Percentiles rank a stretch among this genome's conserved stretches.
These are phyloP conservation scores for Micropoecilia bifurca DNA, from an alignment of 2,797 vertebrate genomes.

Conservation along the genomic window DNA sequence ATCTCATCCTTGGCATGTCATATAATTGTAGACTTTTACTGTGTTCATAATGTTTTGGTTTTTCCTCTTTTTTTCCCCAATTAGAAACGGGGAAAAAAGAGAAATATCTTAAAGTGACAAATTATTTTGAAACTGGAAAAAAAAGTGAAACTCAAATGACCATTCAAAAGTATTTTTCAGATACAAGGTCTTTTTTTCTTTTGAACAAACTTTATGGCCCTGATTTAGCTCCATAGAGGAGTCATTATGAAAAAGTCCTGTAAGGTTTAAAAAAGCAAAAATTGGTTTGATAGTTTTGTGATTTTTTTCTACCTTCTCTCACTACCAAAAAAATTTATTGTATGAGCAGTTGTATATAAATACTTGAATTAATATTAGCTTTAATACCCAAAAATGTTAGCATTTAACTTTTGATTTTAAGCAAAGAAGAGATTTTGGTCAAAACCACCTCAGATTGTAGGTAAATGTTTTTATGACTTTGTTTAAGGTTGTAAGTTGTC, in stretches of 20 bases:
- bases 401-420: background rate
- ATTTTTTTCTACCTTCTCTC: background rate
- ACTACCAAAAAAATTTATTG: background rate
- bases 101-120: no score
- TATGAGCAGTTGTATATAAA: background rate
- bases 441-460: background rate
- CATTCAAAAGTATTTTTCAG: no score
- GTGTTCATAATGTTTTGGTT: background rate
- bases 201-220: no score
- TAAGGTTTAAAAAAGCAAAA: background rate
- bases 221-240: background rate
- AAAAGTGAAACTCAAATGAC: no score
- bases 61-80: background rate
- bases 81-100: no score
- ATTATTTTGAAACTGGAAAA: no score
- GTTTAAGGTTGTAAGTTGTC: background rate
- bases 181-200: no score
- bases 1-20: background rate
- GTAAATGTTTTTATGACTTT: background rate
- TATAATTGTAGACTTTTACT: background rate
- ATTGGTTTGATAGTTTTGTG: background rate
- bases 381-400: background rate
- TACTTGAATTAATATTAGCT: background rate
- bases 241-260: background rate
- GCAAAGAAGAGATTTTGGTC: background rate